Conservation (phyloP, 2,797 vertebrate species). For the Atherinosoma microstoma region DNA sequence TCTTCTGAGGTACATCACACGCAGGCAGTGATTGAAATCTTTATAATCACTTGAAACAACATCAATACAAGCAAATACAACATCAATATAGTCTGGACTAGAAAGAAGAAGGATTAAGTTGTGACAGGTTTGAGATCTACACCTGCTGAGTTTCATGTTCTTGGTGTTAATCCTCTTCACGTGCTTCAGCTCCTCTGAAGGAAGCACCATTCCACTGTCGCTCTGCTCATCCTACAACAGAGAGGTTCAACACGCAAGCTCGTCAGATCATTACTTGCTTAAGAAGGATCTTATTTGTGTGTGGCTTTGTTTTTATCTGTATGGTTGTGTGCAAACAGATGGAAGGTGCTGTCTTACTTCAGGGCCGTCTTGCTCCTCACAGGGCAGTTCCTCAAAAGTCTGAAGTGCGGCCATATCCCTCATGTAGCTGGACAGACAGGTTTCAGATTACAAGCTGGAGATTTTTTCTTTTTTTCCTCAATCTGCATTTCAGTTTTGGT, state of each 20-base stretch:
- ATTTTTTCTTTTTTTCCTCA: conserved; percentile 20
- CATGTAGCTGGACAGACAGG: conserved; percentile 82
- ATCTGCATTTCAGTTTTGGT: conserved; percentile 20
- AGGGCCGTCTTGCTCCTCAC: conserved; percentile 68
- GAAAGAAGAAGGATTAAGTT: background rate
- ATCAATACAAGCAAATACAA: background rate
- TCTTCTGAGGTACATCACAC: background rate
- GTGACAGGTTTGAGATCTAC: background rate
- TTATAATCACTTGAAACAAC: background rate
- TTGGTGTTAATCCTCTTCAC: conserved; percentile 85
- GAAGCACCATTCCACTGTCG: conserved; percentile 88
- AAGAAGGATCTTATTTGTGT: too few species aligned
- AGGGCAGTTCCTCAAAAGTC: conserved; percentile 89
- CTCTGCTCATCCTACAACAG: conserved; percentile 86
- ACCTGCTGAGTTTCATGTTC: conserved; percentile 74
- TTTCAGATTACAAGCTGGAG: conserved; percentile 1
- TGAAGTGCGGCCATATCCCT: conserved; percentile 82
- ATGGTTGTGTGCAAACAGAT: conserved; percentile 8
- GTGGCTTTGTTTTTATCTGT: background rate
- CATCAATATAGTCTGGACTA: background rate
- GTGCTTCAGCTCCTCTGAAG: conserved; percentile 87
- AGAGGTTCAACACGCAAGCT: conserved; percentile 8
- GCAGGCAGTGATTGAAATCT: too few species aligned
- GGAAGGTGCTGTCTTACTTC: conserved; percentile 74
- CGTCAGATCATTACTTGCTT: background rate